Conservation (phyloP, 1,140 invertebrate species). For the Globodera ellingtonae region DNA sequence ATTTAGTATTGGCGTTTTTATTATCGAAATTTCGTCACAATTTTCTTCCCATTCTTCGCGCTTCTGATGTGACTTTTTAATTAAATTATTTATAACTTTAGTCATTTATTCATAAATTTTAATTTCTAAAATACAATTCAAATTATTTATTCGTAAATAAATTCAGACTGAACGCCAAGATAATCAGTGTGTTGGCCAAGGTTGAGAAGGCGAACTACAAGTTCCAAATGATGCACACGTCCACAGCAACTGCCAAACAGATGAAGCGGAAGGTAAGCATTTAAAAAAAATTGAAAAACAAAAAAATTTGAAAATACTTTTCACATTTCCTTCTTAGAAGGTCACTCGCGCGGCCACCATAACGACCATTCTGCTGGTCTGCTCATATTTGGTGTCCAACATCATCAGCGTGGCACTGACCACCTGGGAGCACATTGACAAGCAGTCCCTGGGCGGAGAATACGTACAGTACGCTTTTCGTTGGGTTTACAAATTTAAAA, state of each 20-base stretch:
- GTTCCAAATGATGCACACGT: conserved; percentile 23
- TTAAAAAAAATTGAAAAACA: conserved; percentile 14
- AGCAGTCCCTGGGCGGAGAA: conserved; percentile 43
- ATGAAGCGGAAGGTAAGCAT: conserved; percentile 42
- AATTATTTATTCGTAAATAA: not conserved
- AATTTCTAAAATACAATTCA: not conserved
- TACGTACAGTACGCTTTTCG: conserved; percentile 31
- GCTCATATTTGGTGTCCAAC: conserved; percentile 59
- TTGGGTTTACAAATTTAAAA: conserved; percentile 31
- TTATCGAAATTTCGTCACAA: conserved; percentile 61
- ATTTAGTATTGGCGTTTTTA: conserved; percentile 43
- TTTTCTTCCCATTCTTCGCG: conserved; percentile 63
- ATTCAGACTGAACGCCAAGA: conserved; percentile 51
- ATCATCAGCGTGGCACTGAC: conserved; percentile 61
- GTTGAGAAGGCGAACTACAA: conserved; percentile 41
- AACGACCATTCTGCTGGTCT: conserved; percentile 61
- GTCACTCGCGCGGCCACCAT: conserved; percentile 56
- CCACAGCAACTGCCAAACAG: conserved; percentile 33
- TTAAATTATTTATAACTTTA: not conserved
- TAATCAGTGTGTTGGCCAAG: conserved; percentile 51
- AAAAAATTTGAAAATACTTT: not conserved
- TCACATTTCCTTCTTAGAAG: conserved; percentile 39
- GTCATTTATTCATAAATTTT: not conserved
- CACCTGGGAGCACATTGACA: conserved; percentile 62
- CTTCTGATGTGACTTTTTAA: conserved; percentile 26